Evolutionary conservation across 2,797 vertebrate species (phyloP), one percentile per base, ranked within the genome.

Genomic region (Benthosema pterotum): DNA sequence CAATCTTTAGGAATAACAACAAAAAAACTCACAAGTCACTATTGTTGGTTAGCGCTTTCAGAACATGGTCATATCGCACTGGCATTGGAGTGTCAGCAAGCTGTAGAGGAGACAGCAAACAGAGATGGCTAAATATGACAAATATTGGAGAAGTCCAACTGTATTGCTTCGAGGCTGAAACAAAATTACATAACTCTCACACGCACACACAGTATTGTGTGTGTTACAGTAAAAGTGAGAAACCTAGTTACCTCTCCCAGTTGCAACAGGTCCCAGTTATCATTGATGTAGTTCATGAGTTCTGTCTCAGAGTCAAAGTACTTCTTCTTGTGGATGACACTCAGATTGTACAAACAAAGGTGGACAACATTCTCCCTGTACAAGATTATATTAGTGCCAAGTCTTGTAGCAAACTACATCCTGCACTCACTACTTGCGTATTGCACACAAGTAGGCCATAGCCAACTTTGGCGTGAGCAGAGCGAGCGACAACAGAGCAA

Each of bases 281-380:
- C 93, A 77, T 97, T 98, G 88, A 99, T 97, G 74, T 97, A 99
- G 67, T 93, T 88, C 95, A 99, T 97, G 74, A 99, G 93, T 85
- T 97, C 94, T 90, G 96, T 91, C 88, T 97, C 96, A 0, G 95
- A 99, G 89, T 99, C 96, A 91, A 98, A 99, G 72, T 99, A 99
- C 90, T 98, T 99, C 93, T 98, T 99, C 91, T 98, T 99, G 90
- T 98, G 95, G 91, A 98, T 97, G 87, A 98, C 95, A 90, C 95
- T 98, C 90, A 98, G 87, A 88, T 99, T 99, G 91, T 98, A 99
- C 87, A 99, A 93, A 89, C 97, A 97, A 86, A 99, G 89, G 89
- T 99, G 97, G 88, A 96, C 93, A 83, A 98, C 94, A 83, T 98
- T 95, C 90, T 94, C 95, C 97, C 97, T 99, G 86, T 74, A 43